Evolutionary conservation across 2,797 vertebrate species (phyloP), one percentile per base, ranked within the genome.

Genomic region (Acropternis orthonyx): DNA sequence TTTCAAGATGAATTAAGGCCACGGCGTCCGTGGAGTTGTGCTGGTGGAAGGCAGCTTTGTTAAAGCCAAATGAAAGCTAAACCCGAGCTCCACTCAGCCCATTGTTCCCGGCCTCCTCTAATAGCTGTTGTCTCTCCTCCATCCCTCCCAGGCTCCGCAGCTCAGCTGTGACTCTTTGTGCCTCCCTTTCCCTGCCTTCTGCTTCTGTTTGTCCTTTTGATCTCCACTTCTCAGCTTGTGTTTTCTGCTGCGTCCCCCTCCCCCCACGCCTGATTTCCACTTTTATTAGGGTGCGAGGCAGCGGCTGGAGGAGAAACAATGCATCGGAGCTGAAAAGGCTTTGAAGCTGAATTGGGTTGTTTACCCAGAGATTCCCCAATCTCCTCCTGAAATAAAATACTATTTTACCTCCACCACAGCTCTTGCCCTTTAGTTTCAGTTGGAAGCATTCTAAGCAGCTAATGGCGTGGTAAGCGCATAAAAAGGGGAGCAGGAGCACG

Each of bases 201-300:
- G 93, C 94, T 96, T 89, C 94, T 91, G 94, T 83, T 96, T 96
- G 96, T 95, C 95, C 96, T 96, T 97, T 97, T 97, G 96, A 96
- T 97, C 96, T 96, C 93, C 49, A 23, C 87, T 93, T 81, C 96
- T 88, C 93, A 87, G 95, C 94, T 83, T 92, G 92, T 79, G 75
- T 86, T 95, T 95, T 69, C 90, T 86, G 90, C 85, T 19, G 52
- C 21, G 2, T 17, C 82, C 90, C 94, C 96, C 79, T 81, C 95
- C 94, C 94, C 94, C 96, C 68, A 6, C 13, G 79, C 71, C 88
- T 72, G 78, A 72, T 92, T 93, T 82, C 90, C 96, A 94, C 96
- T 95, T 96, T 93, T 92, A 96, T 93, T 85, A 90, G 81, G 86
- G 94, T 92, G 92, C 65, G 46, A 96, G 91, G 94, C 92, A 94